These are phyloP conservation scores for Eremophila alpestris DNA, from an alignment of 2,797 vertebrate genomes.

Conservation along the genomic window DNA sequence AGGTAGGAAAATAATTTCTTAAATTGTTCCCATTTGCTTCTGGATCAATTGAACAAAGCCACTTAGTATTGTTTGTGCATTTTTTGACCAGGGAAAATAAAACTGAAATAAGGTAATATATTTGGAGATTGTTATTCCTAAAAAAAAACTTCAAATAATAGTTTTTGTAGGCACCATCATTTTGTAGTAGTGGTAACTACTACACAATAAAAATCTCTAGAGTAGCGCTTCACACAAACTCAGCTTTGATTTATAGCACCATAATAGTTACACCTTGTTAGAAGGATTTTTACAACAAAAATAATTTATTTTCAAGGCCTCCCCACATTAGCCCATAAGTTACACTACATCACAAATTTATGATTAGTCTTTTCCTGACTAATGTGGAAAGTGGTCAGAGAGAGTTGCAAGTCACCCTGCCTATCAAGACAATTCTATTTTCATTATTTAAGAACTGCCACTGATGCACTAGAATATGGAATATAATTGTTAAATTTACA, in stretches of 20 bases:
- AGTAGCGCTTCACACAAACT: not conserved
- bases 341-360: not conserved
- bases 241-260: not conserved
- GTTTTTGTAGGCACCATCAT: not conserved
- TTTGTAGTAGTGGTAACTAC: not conserved
- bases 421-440: not conserved
- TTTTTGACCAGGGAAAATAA: not conserved
- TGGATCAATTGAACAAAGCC: constrained; percentile 10
- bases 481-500: not conserved
- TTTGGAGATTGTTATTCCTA: not conserved
- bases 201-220: not conserved
- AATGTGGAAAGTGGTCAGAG: not conserved
- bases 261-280: not conserved
- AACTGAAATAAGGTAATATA: not conserved
- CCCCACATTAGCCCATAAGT: not conserved
- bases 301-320: not conserved
- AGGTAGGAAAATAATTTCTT: not conserved
- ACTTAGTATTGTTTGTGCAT: not conserved
- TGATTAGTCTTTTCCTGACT: not conserved
- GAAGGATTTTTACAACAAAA: not conserved
- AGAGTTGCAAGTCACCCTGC: not conserved
- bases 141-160: not conserved
- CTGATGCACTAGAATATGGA: not conserved
- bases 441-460: not conserved
- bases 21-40: not conserved